phyloP scores from a whole-genome alignment of 2,113 vertebrate species.

The Phylloscopus trochiloides region DNA sequence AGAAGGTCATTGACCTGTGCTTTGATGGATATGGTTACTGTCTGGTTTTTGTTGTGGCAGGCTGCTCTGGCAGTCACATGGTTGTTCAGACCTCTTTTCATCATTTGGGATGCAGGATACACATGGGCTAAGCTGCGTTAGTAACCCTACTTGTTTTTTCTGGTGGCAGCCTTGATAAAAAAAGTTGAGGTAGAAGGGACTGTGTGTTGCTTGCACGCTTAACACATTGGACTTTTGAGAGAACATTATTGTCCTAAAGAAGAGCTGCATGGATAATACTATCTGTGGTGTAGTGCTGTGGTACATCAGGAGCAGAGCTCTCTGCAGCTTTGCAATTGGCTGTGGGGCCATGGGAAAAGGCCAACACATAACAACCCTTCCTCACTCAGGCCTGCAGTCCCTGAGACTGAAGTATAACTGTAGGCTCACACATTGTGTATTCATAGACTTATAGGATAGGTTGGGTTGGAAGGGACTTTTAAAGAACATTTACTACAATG shows the following conservation, averaged over 20 bases:
- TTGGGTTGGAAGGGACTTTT: background rate
- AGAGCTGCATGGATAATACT: background rate
- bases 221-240: background rate
- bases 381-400: background rate
- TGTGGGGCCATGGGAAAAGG: background rate
- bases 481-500: background rate
- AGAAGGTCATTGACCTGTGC: background rate
- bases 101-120: background rate
- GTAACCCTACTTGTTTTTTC: background rate
- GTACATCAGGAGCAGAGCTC: background rate
- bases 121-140: background rate
- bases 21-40: background rate
- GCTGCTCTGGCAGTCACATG: background rate
- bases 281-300: background rate
- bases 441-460: background rate
- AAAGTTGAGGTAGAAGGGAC: accelerated
- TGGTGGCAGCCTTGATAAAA: background rate
- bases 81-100: background rate
- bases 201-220: background rate
- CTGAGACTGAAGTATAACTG: background rate
- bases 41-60: background rate
- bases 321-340: background rate
- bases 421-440: background rate
- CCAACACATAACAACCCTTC: background rate
- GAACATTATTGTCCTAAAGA: background rate